Evolutionary conservation across 2,888 invertebrate species (phyloP).

Genomic region (Lepidocyrtoides sp.): DNA sequence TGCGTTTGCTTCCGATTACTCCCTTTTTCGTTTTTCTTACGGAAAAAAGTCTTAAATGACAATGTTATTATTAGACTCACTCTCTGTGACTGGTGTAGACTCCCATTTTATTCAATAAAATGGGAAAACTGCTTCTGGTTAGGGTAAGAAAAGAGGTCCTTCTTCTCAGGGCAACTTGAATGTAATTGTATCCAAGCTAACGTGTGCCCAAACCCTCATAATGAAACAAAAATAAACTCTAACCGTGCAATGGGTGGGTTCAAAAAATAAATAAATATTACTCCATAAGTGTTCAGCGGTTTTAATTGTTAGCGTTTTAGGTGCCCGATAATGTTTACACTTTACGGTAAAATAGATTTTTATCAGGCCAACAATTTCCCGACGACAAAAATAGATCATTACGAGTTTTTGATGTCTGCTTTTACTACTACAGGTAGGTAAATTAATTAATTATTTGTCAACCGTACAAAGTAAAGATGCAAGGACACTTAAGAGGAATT

Average conservation of each 20-base stretch:
- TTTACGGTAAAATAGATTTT: too few species aligned
- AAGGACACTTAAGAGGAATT: too few species aligned
- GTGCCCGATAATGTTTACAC: too few species aligned
- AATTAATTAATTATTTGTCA: too few species aligned
- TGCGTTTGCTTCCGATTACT: background rate
- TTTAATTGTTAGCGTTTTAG: background rate
- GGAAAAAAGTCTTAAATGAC: constrained; percentile 65
- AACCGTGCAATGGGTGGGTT: background rate
- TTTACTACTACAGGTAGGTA: too few species aligned
- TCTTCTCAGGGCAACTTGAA: background rate
- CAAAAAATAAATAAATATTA: background rate
- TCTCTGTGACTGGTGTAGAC: background rate
- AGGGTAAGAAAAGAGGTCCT: constrained; percentile 7
- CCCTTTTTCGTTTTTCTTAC: background rate
- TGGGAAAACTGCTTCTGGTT: constrained; percentile 57
- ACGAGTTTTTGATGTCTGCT: too few species aligned
- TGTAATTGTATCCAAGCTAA: constrained; percentile 53
- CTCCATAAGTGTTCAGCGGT: background rate
- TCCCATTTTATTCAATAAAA: constrained; percentile 23
- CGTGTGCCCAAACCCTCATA: constrained; percentile 51
- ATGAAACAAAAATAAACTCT: constrained; percentile 37
- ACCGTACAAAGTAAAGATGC: too few species aligned
- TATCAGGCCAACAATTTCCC: too few species aligned
- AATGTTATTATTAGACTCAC: constrained; percentile 60
- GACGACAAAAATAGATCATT: too few species aligned